These are phyloP conservation scores for Nemapogon koenigi DNA, from an alignment of 2,888 invertebrate species.

Conservation along the genomic window DNA sequence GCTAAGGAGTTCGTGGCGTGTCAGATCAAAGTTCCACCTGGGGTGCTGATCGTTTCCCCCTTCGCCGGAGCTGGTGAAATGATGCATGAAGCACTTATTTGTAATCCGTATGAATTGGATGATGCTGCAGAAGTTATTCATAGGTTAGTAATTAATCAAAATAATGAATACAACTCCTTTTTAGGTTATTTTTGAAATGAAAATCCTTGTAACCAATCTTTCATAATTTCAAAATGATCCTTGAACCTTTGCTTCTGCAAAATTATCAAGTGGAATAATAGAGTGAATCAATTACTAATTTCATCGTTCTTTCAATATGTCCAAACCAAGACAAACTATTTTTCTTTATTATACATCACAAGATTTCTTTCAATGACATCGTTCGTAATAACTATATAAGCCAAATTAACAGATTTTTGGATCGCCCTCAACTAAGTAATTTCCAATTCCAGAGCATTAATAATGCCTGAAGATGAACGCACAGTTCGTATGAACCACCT, in stretches of 20 bases:
- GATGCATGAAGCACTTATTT: slow-evolving; percentile 91
- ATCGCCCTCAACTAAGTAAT: not conserved
- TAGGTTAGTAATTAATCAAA: slow-evolving; percentile 58
- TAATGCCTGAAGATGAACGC: slow-evolving; percentile 90
- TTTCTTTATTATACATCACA: too few species aligned
- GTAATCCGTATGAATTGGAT: slow-evolving; percentile 89
- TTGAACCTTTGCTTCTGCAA: too few species aligned
- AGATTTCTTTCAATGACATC: too few species aligned
- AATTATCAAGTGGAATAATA: too few species aligned
- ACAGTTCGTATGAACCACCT: slow-evolving; percentile 86
- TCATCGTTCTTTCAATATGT: too few species aligned
- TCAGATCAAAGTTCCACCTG: slow-evolving; percentile 85
- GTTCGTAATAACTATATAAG: too few species aligned
- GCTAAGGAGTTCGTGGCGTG: slow-evolving; percentile 94
- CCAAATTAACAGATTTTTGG: not conserved
- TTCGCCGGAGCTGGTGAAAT: slow-evolving; percentile 93
- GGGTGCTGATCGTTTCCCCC: slow-evolving; percentile 87
- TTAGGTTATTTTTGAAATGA: too few species aligned
- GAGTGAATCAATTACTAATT: too few species aligned
- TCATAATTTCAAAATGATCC: too few species aligned
- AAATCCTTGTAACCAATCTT: too few species aligned
- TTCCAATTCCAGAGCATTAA: slow-evolving; percentile 70
- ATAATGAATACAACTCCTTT: too few species aligned
- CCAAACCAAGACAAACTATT: too few species aligned
- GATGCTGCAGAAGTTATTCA: slow-evolving; percentile 88